Evolutionary conservation across 1,140 invertebrate species (phyloP), one percentile per base, ranked within the genome.

Genomic region (Pachypeltis micranthus): DNA sequence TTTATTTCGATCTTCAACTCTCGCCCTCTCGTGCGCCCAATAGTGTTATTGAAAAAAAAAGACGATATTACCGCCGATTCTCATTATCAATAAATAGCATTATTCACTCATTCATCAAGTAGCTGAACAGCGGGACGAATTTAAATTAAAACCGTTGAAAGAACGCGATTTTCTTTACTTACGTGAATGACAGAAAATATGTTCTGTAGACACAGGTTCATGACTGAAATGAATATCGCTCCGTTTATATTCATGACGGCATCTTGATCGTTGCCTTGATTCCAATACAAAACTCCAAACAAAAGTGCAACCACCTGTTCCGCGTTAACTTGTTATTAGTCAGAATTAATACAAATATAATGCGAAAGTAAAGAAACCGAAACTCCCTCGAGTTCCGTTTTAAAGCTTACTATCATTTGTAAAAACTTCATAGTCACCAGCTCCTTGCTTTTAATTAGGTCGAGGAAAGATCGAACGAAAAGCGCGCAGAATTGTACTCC

Each of bases 401-500:
- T 39, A 39, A 39, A 10, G 27, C 24, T 58, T 14, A 21, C 2
- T 24, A 54, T 29, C 3, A 7, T 31, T 28, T 51, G 26, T 3
- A 19, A 12, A 10, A 44, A 44, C 23, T 24, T 24, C 51, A 14
- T 7, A 7, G n/a, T 62, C n/a, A 29, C 24, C 12, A 58, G 12
- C 25, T 58, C 56, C 25, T 25, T 58, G 39, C 58, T 19, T 72
- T 95, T 90, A 12, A 90, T 81, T 24, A 91, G 82, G 44, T 84
- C 86, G 7, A 95, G 74, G 84, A 88, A 94, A 16, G 90, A 93
- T 57, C 94, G 77, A 91, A 92, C 95, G 1, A 95, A 75, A 2
- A 98, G 84, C 0, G 89, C 90, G 3, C 81, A 74, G 73, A 97
- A 94, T 75, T 98, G 95, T 63, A 83, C 83, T 60, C 81, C 85